Evolutionary conservation across 64 coral and sea anemone genomes (phyloP), one percentile per base, ranked within the genome.

Genomic region (Exaiptasia diaphana): DNA sequence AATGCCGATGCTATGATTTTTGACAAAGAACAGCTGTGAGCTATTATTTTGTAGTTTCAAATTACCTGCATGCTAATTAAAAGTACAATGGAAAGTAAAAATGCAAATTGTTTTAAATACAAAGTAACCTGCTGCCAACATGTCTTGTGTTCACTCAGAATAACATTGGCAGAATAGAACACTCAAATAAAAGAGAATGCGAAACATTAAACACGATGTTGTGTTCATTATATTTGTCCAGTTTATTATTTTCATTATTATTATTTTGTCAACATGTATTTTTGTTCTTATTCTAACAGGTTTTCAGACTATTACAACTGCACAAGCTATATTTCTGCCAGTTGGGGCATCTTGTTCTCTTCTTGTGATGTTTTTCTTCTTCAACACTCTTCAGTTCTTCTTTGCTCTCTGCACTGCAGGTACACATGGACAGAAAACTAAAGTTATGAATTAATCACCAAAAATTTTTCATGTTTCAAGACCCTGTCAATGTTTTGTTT

Each of bases 311-410:
- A 99, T 99, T 46, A 99, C 82, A 50, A 79, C 95, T 5, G 80
- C 95, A 27, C 95, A 99, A 86, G 95, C 95, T 20, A 80, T 99
- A 15, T 91, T 99, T 33, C 85, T 99, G 11, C 95, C 95, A 52
- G 69, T 99, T 68, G 89, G 95, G 21, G 95, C 95, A 35, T 99
- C 95, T 11, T 52, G 76, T 25, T 99, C 95, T 29, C 80, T 99
- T 29, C 90, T 99, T n/a, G 67, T 99, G 38, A 99, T 99, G 95
- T 99, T 99, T 54, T 99, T 99, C 90, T 99, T 99, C 34, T 99
- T 99, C 81, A 90, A 99, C 37, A 99, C 85, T 20, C 90, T 99
- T 67, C 95, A 99, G 61, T 99, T 92, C 62, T 87, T 99, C 85
- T 99, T 99, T 93, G 89, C 95, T 59, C 32, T 99, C 23, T 99